phyloP scores from a whole-genome alignment of 2,888 invertebrate genomes.

The Plebejus argus region DNA sequence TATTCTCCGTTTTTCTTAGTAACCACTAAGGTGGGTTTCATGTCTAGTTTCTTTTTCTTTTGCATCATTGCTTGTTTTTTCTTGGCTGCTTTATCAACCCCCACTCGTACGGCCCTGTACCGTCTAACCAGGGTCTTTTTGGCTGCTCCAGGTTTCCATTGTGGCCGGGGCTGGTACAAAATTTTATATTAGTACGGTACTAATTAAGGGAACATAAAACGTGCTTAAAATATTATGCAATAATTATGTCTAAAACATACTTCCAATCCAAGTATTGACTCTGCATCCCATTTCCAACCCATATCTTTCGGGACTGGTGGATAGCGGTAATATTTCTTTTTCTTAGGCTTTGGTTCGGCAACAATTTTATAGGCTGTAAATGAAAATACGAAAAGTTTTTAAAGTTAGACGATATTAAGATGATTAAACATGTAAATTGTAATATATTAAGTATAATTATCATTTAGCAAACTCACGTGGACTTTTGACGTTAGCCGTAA shows the following conservation, averaged over 20 bases:
- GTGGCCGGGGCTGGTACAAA: slow-evolving; percentile 59
- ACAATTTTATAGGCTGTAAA: slow-evolving; percentile 44
- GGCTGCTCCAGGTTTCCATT: slow-evolving; percentile 73
- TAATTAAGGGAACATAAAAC: neutral
- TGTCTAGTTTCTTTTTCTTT: slow-evolving; percentile 67
- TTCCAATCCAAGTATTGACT: slow-evolving; percentile 71
- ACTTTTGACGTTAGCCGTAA: slow-evolving; percentile 54
- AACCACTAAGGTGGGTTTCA: slow-evolving; percentile 65
- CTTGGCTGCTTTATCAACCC: slow-evolving; percentile 63
- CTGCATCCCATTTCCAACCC: slow-evolving; percentile 76
- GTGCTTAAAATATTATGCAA: neutral
- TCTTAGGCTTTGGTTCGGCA: slow-evolving; percentile 49
- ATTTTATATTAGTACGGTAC: neutral
- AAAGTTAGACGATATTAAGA: neutral
- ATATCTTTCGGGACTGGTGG: slow-evolving; percentile 66
- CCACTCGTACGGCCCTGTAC: slow-evolving; percentile 63
- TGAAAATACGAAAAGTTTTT: neutral
- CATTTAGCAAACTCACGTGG: slow-evolving; percentile 48
- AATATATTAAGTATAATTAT: too few relatives aligned
- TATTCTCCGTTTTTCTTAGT: slow-evolving; percentile 68
- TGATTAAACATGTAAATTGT: neutral
- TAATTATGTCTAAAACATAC: slow-evolving; percentile 45
- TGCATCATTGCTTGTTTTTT: slow-evolving; percentile 68
- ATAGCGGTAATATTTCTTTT: slow-evolving; percentile 51
- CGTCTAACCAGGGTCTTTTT: slow-evolving; percentile 64